Conservation (phyloP, 2,113 vertebrate genomes). For the Bostrychus sinensis region DNA sequence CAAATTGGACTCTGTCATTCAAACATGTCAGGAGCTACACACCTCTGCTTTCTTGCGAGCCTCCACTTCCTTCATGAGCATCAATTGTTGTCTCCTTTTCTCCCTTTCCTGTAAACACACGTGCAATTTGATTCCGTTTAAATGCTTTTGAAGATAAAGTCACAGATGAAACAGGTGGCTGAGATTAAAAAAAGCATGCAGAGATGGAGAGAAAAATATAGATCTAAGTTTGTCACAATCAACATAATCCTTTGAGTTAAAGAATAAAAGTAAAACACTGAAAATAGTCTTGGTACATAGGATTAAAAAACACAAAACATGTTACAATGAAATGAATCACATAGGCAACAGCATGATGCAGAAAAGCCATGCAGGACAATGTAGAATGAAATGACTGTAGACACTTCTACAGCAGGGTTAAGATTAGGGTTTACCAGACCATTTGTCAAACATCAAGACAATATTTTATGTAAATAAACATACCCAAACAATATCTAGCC, state of each 20-base stretch:
- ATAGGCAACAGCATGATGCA: constrained; percentile 74
- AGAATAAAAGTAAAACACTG: not conserved
- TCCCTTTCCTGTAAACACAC: constrained; percentile 88
- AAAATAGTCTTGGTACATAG: constrained; percentile 76
- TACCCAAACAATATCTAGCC: constrained; percentile 99
- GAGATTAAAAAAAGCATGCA: constrained; percentile 73
- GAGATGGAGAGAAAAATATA: constrained; percentile 79
- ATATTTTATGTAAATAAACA: constrained; percentile 94
- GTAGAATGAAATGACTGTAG: constrained; percentile 86
- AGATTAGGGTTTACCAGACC: constrained; percentile 91
- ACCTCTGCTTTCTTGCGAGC: constrained; percentile 95
- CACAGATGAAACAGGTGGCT: constrained; percentile 32
- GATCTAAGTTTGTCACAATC: constrained; percentile 69
- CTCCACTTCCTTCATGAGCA: constrained; percentile 95
- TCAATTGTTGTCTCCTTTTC: constrained; percentile 91
- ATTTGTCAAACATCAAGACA: too few species aligned
- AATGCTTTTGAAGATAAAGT: not conserved
- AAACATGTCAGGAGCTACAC: constrained; percentile 36
- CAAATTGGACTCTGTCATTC: not conserved
- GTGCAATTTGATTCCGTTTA: constrained; percentile 13
- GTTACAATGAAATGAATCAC: constrained; percentile 88
- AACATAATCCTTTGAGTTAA: too few species aligned
- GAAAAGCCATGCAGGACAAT: constrained; percentile 95
- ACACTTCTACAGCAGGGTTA: constrained; percentile 89
- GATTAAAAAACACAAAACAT: constrained; percentile 79